phyloP scores from a whole-genome alignment of 2,113 vertebrate genomes.

The Psilopsiagon aymara region DNA sequence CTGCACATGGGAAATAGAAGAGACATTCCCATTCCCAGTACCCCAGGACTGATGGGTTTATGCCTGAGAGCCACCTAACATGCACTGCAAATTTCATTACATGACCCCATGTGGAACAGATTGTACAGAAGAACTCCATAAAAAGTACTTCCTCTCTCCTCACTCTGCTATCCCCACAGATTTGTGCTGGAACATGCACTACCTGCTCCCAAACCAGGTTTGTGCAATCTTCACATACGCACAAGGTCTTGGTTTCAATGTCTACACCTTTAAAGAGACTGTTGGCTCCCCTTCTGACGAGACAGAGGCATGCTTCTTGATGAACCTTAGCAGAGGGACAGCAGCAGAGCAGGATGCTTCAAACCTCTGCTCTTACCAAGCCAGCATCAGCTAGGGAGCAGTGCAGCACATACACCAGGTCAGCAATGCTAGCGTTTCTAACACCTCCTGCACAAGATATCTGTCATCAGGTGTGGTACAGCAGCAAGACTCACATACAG shows the following conservation, averaged over 20 bases:
- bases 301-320: not conserved
- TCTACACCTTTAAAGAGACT: not conserved
- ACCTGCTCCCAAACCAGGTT: not conserved
- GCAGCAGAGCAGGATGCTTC: not conserved
- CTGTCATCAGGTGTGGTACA: not conserved
- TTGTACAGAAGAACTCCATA: not conserved
- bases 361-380: not conserved
- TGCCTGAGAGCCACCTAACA: not conserved
- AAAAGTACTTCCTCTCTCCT: not conserved
- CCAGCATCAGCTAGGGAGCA: not conserved
- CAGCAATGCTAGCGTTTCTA: not conserved
- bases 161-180: not conserved
- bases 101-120: rapidly evolving
- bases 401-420: not conserved
- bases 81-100: not conserved
- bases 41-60: not conserved
- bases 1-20: not conserved
- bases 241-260: not conserved
- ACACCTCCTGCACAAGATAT: not conserved
- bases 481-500: not conserved
- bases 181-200: not conserved
- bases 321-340: not conserved
- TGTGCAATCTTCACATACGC: not conserved
- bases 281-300: not conserved
- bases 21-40: not conserved